These are phyloP conservation scores for Champsocephalus esox DNA, from an alignment of 2,797 vertebrate species.

Conservation along the genomic window DNA sequence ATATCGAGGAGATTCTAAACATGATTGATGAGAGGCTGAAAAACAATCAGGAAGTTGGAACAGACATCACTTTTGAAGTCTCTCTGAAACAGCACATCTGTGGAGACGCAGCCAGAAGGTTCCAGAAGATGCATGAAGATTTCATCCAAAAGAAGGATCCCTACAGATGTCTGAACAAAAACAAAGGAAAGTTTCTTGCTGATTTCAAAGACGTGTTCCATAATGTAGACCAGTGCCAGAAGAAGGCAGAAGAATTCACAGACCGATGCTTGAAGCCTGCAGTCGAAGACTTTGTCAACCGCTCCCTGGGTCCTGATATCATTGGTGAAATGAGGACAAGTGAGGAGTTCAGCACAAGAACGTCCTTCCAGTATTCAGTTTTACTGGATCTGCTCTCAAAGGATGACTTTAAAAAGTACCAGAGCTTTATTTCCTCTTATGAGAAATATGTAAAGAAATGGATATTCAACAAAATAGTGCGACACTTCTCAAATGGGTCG, in stretches of 20 bases:
- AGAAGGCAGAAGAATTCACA: slow-evolving; percentile 77
- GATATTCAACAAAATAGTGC: no score
- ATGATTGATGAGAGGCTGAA: slow-evolving; percentile 57
- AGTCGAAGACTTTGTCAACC: slow-evolving; percentile 49
- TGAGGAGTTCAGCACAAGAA: slow-evolving; percentile 49
- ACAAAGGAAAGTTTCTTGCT: slow-evolving; percentile 60
- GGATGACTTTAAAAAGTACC: no score
- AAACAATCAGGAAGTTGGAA: neutral
- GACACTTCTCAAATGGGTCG: no score
- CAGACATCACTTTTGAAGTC: slow-evolving; percentile 58
- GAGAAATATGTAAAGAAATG: no score
- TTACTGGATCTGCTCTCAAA: slow-evolving; percentile 54
- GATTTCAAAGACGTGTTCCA: slow-evolving; percentile 75
- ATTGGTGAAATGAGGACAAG: slow-evolving; percentile 59
- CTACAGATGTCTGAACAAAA: slow-evolving; percentile 36
- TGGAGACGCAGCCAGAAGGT: slow-evolving; percentile 51
- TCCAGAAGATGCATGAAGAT: slow-evolving; percentile 71
- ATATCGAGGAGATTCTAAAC: slow-evolving; percentile 68
- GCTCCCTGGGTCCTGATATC: slow-evolving; percentile 63
- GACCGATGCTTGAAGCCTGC: slow-evolving; percentile 62
- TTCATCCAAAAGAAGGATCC: slow-evolving; percentile 70
- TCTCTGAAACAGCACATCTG: slow-evolving; percentile 76
- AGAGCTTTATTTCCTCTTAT: no score
- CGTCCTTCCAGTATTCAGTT: slow-evolving; percentile 56
- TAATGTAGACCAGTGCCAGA: slow-evolving; percentile 69